Conservation (phyloP, 2,797 vertebrate genomes). For the Urophycis tenuis region DNA sequence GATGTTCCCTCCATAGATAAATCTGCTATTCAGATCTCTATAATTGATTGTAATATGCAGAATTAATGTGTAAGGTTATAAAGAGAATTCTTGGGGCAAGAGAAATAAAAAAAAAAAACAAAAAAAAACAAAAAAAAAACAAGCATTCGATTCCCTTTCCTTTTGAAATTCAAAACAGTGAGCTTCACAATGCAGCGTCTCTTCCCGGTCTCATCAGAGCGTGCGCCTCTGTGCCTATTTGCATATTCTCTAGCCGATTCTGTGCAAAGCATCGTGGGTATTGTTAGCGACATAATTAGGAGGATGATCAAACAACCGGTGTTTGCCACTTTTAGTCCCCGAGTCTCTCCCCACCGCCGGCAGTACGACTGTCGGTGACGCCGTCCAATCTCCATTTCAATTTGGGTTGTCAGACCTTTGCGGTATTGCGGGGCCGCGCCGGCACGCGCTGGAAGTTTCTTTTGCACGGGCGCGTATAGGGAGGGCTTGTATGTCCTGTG, state of each 20-base stretch:
- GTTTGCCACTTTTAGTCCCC: conserved; percentile 39
- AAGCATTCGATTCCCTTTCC: conserved; percentile 53
- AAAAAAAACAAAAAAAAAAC: conserved; percentile 23
- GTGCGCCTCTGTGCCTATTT: conserved; percentile 50
- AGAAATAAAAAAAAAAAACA: conserved; percentile 20
- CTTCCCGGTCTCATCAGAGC: conserved; percentile 48
- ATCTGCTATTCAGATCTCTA: conserved; percentile 70
- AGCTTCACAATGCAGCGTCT: conserved; percentile 57
- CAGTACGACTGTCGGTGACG: conserved; percentile 15
- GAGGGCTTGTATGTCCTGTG: conserved; percentile 23
- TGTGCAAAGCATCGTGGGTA: conserved; percentile 62
- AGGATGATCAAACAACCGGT: conserved; percentile 63
- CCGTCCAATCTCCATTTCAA: conserved; percentile 46
- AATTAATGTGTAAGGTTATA: conserved; percentile 69
- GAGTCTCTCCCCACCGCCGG: neutral
- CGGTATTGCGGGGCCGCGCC: neutral
- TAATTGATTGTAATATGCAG: conserved; percentile 75
- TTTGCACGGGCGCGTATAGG: neutral
- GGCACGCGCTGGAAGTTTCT: neutral
- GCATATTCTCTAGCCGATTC: conserved; percentile 60
- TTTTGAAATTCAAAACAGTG: conserved; percentile 72
- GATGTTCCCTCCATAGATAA: conserved; percentile 70
- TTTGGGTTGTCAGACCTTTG: conserved; percentile 18
- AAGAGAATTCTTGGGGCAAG: conserved; percentile 65
- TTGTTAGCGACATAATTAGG: conserved; percentile 68